Conservation (phyloP, 2,888 invertebrate genomes). For the Tipula confusa region DNA sequence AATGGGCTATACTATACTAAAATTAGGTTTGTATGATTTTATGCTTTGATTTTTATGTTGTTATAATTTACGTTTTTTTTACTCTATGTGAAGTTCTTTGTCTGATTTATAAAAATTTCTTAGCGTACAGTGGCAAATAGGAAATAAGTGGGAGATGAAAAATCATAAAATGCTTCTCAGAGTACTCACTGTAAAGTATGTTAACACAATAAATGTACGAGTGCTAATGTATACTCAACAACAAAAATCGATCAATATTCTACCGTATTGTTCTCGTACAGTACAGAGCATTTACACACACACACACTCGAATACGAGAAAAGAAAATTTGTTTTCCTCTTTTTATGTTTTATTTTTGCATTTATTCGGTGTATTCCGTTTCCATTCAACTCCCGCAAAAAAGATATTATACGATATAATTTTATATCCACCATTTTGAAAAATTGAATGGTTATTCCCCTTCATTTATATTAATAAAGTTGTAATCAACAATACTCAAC, state of each 20-base stretch:
- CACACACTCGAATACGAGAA: neutral
- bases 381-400: neutral
- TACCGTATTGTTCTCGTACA: constrained; percentile 26
- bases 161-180: neutral
- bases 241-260: constrained; percentile 28
- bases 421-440: neutral
- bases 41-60: constrained; percentile 17
- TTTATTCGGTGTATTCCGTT: neutral
- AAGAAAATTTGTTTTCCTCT: neutral
- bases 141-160: neutral
- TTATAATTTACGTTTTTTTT: neutral
- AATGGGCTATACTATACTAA: neutral
- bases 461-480: neutral
- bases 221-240: neutral
- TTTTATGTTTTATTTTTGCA: too few relatives aligned
- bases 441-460: constrained; percentile 9
- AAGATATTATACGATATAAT: neutral
- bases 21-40: constrained; percentile 1
- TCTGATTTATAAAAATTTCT: neutral
- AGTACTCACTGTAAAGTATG: neutral
- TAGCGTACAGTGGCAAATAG: neutral
- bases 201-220: neutral
- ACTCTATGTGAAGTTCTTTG: neutral
- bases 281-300: neutral
- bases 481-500: neutral